Evolutionary conservation across 2,113 vertebrate species (phyloP).

Genomic region (Gambusia affinis): DNA sequence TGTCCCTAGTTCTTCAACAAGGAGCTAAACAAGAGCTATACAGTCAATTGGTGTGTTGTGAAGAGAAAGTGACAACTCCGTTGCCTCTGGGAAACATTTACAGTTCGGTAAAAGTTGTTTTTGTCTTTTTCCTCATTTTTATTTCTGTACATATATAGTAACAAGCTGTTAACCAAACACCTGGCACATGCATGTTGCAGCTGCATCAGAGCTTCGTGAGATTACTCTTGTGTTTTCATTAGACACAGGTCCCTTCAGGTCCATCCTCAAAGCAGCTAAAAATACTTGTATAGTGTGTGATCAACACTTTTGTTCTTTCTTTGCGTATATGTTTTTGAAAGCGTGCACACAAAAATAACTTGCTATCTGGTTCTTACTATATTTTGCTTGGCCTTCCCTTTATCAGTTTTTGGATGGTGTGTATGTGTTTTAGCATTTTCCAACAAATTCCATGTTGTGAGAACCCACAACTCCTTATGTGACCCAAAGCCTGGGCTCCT

Average conservation of each 20-base stretch:
- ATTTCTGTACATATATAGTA: not conserved
- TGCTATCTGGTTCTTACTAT: not conserved
- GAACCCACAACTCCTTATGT: no score
- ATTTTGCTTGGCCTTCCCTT: not conserved
- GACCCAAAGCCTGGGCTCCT: no score
- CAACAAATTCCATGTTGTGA: no score
- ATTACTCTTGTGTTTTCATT: not conserved
- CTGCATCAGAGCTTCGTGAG: not conserved
- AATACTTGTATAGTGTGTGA: not conserved
- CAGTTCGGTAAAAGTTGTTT: not conserved
- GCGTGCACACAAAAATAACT: not conserved
- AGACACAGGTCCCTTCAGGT: not conserved
- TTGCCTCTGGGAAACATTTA: not conserved
- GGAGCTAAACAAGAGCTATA: not conserved
- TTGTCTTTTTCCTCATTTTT: not conserved
- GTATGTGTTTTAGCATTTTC: no score
- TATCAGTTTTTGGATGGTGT: no score
- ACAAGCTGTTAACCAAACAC: not conserved
- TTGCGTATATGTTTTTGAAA: not conserved
- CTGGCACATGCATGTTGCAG: not conserved
- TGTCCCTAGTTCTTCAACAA: not conserved
- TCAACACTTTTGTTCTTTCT: not conserved
- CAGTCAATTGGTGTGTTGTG: not conserved
- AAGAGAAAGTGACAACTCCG: not conserved
- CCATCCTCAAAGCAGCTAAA: conserved; percentile 1